Conservation (phyloP, 2,888 invertebrate genomes). For the Gnatocerus cornutus region DNA sequence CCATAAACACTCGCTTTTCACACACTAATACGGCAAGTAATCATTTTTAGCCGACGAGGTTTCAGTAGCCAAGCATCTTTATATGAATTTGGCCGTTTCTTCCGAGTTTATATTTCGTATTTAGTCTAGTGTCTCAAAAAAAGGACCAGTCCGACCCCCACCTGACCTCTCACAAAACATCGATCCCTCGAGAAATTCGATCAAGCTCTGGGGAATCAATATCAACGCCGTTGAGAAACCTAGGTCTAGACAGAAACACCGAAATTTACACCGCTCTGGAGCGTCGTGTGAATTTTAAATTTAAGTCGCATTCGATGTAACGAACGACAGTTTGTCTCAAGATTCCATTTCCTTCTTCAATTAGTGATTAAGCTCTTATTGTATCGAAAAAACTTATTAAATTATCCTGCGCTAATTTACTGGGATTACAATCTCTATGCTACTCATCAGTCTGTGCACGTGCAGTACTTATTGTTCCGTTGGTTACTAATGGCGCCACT, state of each 20-base stretch:
- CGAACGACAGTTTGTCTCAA: neutral
- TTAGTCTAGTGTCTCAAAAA: too few species aligned
- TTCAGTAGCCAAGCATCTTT: too few species aligned
- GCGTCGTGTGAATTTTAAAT: neutral
- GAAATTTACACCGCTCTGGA: neutral
- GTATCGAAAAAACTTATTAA: neutral
- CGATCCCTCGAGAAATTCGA: slow-evolving; percentile 2
- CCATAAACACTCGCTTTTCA: too few species aligned
- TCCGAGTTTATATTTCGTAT: too few species aligned
- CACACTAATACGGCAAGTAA: too few species aligned
- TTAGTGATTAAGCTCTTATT: slow-evolving; percentile 1
- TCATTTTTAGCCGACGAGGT: too few species aligned
- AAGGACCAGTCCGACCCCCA: neutral
- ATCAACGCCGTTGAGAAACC: neutral
- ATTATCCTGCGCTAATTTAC: neutral
- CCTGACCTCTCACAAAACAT: neutral
- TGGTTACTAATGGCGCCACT: slow-evolving; percentile 2
- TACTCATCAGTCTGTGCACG: slow-evolving; percentile 1
- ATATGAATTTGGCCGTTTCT: too few species aligned
- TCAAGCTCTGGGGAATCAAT: slow-evolving; percentile 2
- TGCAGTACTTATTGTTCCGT: slow-evolving; percentile 4
- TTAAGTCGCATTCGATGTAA: too few species aligned
- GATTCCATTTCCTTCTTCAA: neutral
- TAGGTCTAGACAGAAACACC: neutral
- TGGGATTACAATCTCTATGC: slow-evolving; percentile 1